phyloP scores from a whole-genome alignment of 2,113 vertebrate species.

The Daphoenositta chrysoptera region DNA sequence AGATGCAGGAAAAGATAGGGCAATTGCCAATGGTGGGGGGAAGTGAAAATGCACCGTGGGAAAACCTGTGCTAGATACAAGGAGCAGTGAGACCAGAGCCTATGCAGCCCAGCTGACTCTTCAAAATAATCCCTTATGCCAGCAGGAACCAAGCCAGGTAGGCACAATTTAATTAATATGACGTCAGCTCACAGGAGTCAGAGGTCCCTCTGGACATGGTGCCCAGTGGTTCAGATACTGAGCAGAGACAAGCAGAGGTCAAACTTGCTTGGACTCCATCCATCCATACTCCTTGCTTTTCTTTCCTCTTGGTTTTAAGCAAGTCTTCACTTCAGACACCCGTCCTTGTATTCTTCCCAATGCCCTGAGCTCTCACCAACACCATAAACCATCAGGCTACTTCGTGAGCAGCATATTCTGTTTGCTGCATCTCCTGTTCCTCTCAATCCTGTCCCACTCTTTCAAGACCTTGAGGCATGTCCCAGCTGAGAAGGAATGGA shows the following conservation, averaged over 20 bases:
- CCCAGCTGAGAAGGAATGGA: neutral
- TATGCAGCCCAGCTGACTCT: neutral
- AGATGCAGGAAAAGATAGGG: neutral
- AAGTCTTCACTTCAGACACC: neutral
- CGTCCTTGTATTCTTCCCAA: neutral
- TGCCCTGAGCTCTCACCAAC: neutral
- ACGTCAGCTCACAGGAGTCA: neutral
- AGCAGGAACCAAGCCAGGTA: conserved; percentile 30
- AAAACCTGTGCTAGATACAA: neutral
- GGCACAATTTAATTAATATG: conserved; percentile 41
- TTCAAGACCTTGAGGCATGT: neutral
- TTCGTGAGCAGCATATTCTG: accelerated
- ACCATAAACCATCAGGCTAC: neutral
- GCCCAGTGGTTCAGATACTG: neutral
- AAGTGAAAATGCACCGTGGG: neutral
- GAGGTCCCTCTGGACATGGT: neutral
- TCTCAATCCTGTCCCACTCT: neutral
- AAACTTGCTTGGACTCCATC: neutral
- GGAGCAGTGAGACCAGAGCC: neutral
- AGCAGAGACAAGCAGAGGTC: neutral
- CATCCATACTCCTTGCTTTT: neutral
- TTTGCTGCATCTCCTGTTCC: neutral
- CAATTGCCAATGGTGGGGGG: neutral
- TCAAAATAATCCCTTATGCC: neutral
- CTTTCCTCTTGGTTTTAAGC: neutral